Conservation (phyloP, 2,888 invertebrate species). For the Cryptocephalus primarius region DNA sequence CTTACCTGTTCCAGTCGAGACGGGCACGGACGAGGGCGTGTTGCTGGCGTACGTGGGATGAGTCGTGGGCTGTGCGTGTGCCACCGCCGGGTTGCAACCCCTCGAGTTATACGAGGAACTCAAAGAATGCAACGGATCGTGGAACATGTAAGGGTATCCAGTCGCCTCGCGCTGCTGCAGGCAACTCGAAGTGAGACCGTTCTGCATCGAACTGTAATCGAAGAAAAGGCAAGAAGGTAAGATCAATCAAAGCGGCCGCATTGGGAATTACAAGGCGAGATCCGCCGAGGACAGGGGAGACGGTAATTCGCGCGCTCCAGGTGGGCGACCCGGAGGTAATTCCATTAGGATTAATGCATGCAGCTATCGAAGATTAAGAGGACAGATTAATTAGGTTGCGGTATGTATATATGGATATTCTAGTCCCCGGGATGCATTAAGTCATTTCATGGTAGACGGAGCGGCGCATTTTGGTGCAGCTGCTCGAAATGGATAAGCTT, state of each 20-base stretch:
- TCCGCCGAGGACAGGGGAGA: not conserved
- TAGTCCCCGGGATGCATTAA: conserved; percentile 6
- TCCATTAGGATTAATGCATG: not conserved
- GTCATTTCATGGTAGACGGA: conserved; percentile 9
- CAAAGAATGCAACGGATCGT: conserved; percentile 70
- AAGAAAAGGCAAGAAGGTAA: conserved; percentile 8
- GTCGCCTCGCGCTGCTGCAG: conserved; percentile 65
- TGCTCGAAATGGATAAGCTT: conserved; percentile 6
- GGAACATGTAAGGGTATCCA: conserved; percentile 84
- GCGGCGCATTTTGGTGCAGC: conserved; percentile 7
- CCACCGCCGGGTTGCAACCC: conserved; percentile 60
- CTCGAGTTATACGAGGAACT: conserved; percentile 64
- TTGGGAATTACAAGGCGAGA: not conserved
- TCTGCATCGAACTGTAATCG: conserved; percentile 71
- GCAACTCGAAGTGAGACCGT: conserved; percentile 69
- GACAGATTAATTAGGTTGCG: conserved; percentile 6
- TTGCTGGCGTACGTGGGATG: conserved; percentile 53
- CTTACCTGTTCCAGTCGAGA: conserved; percentile 40
- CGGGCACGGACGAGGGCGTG: conserved; percentile 40
- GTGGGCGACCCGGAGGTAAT: not conserved
- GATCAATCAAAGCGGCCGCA: not conserved
- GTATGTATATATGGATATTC: too few relatives aligned
- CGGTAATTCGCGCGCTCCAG: not conserved
- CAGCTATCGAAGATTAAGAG: conserved; percentile 4
- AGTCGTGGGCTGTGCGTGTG: conserved; percentile 66